Conservation (phyloP, 2,113 vertebrate genomes). For the Ophiodon elongatus region DNA sequence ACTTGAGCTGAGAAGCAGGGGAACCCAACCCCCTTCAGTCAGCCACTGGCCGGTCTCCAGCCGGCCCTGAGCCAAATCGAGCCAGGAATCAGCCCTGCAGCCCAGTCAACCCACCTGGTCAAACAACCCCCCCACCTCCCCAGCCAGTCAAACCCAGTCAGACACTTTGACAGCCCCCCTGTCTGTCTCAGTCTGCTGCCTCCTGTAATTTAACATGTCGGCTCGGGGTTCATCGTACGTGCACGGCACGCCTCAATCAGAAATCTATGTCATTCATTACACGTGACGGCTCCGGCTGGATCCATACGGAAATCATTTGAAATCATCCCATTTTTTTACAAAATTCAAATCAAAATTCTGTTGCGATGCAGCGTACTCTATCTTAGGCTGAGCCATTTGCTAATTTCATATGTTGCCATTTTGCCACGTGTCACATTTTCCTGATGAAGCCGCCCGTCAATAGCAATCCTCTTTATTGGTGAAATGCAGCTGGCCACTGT, state of each 20-base stretch:
- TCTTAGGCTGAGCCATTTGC: conserved; percentile 20
- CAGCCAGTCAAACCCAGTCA: conserved; percentile 71
- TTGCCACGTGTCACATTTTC: conserved; percentile 36
- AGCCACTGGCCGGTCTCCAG: conserved; percentile 67
- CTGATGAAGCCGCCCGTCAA: conserved; percentile 37
- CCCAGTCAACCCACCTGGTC: conserved; percentile 69
- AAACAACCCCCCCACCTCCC: conserved; percentile 58
- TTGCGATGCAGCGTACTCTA: background rate
- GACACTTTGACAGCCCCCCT: conserved; percentile 74
- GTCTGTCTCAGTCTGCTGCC: conserved; percentile 81
- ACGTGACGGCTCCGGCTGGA: background rate
- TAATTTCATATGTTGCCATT: conserved; percentile 30
- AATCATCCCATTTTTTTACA: conserved; percentile 15
- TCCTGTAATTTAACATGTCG: conserved; percentile 81
- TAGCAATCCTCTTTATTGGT: conserved; percentile 52
- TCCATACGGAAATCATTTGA: background rate
- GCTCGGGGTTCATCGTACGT: conserved; percentile 64
- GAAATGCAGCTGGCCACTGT: conserved; percentile 44
- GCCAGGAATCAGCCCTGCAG: conserved; percentile 74
- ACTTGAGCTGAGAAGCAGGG: conserved; percentile 54
- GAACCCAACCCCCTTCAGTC: conserved; percentile 58
- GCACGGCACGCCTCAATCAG: conserved; percentile 45
- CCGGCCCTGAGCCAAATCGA: conserved; percentile 65
- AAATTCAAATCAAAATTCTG: background rate
- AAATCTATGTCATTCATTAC: conserved; percentile 32